Evolutionary conservation across 2,113 vertebrate genomes (phyloP), one percentile per base, ranked within the genome.

Genomic region (Toxostoma redivivum): DNA sequence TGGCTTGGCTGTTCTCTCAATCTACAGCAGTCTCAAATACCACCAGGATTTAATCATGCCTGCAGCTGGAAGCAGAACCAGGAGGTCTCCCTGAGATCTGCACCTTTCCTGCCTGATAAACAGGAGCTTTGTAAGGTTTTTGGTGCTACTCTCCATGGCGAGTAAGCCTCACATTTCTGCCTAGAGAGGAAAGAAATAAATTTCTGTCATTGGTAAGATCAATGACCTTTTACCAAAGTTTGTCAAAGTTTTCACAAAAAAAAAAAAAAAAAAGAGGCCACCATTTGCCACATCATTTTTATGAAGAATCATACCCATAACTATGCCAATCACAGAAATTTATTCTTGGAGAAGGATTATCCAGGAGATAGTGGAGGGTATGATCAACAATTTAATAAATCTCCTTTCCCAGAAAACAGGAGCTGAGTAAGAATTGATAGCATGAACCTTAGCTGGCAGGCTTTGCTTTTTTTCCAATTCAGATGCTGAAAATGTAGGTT

Each of bases 1-100:
- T 97, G 80, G 51, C 86, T 96, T 93, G 92, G 70, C 74, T 95
- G 61, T 85, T 94, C 76, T 82, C 88, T 91, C 93, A 89, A 74
- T 86, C 77, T 92, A 69, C 76, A 93, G 40, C 38, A 90, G 81
- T 83, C 81, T 62, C 66, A 88, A 83, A 87, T 76, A 71, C 47
- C 7, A 1, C 27, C 79, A 2, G 1, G 48, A 47, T 95, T 95
- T 94, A 60, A 86, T 94, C 70, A 81, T 42, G 17, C 2, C 2
- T 87, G 31, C 47, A 81, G 74, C 51, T 94, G 84, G 54, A 91
- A 85, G 33, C 5, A 82, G 45, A 84, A 91, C 57, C 44, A 76
- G 45, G 73, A 91, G 83, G 65, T 87, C 48, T 84, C 18, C 33
- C 31, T 56, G 53, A 76, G 64, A 48, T 56, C 71, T 60, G 3